phyloP scores from a whole-genome alignment of 2,797 vertebrate genomes.

The Antrozous pallidus region DNA sequence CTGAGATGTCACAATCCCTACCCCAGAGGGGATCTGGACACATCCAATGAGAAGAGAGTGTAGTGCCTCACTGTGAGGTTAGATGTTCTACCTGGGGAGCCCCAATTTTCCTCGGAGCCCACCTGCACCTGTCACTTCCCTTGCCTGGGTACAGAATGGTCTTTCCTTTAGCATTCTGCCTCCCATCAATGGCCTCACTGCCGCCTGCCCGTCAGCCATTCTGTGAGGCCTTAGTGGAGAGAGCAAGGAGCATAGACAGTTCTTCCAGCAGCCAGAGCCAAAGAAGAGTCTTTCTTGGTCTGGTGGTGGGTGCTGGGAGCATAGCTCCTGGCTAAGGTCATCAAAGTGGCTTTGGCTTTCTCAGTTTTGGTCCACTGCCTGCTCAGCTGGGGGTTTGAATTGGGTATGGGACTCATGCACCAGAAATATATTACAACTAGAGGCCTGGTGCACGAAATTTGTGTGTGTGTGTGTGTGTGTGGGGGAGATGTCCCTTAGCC shows the following conservation, averaged over 20 bases:
- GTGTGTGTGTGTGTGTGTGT: too few relatives aligned
- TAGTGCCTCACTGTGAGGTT: fast-evolving
- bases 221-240: fast-evolving
- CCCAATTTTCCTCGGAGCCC: neutral
- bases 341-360: neutral
- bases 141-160: neutral
- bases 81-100: neutral
- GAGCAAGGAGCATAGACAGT: fast-evolving
- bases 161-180: neutral
- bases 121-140: neutral
- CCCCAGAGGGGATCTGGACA: neutral
- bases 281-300: neutral
- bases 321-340: fast-evolving
- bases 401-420: neutral
- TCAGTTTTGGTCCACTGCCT: neutral
- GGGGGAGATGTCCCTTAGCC: too few relatives aligned
- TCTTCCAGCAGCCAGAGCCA: neutral
- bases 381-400: neutral
- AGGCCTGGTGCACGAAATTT: too few relatives aligned
- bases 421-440: fast-evolving
- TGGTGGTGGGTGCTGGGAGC: neutral
- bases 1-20: fast-evolving
- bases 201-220: fast-evolving
- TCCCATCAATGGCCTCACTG: neutral
- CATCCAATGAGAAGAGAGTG: neutral